Percentiles rank a stretch among this genome's conserved stretches.
phyloP scores from a whole-genome alignment of 2,888 invertebrate species.

The Platycnemis pennipes region DNA sequence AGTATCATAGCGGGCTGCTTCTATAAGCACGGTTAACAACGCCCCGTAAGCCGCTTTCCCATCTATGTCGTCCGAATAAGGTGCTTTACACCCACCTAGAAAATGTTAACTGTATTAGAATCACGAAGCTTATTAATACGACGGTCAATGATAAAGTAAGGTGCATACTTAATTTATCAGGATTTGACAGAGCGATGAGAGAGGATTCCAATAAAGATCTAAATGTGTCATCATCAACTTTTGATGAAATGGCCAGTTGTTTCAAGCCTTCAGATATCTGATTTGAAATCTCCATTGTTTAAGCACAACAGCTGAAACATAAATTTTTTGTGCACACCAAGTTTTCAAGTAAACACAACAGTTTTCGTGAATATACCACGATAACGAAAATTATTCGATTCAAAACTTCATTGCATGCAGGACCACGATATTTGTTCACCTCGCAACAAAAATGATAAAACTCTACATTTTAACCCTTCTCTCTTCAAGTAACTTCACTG shows the following conservation, averaged over 20 bases:
- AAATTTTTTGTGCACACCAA: no score
- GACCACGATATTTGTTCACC: no score
- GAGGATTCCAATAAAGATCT: slow-evolving; percentile 74
- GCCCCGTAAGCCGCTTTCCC: slow-evolving; percentile 76
- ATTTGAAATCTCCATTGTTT: slow-evolving; percentile 43
- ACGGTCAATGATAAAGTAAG: not conserved
- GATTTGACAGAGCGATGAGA: slow-evolving; percentile 73
- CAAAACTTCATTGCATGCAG: no score
- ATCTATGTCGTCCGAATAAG: slow-evolving; percentile 75
- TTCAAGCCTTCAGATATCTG: slow-evolving; percentile 52
- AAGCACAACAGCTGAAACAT: not conserved
- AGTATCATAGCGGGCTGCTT: slow-evolving; percentile 76
- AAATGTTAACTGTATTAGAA: slow-evolving; percentile 19
- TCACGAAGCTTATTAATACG: not conserved
- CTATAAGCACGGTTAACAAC: slow-evolving; percentile 75
- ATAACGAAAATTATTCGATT: no score
- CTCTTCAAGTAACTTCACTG: no score
- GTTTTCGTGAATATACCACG: no score
- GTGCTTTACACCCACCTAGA: slow-evolving; percentile 74
- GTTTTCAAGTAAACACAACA: no score
- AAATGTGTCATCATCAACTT: slow-evolving; percentile 75
- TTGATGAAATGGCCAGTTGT: not conserved
- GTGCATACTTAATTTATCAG: slow-evolving; percentile 75
- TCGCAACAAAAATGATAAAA: no score
- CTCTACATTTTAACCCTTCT: no score